Base-by-base conservation (phyloP, 1,140 invertebrate species). In the Anoplolepis gracilipes region DNA sequence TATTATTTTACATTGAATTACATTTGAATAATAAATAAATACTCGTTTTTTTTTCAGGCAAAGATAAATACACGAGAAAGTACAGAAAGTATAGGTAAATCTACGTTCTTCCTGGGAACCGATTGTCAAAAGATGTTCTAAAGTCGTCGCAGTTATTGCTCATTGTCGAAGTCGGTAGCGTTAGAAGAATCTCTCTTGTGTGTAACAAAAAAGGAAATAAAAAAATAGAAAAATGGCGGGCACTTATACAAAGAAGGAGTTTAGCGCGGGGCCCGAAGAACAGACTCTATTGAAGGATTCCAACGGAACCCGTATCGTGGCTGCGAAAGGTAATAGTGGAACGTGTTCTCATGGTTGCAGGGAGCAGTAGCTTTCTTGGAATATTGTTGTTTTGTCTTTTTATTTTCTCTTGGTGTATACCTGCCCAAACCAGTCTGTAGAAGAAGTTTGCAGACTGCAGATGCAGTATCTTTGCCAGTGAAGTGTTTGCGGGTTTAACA, bases 201-300 rank as follows among this genome's bases (percentile, higher is more conserved):
- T 2, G 1, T 39, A 69, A 69, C 19, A 3, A 16, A 57, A 79
- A 79, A 39, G 3, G 28, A 30, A 25, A 36, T 22, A 73, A 57
- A 22, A 39, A 76, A 39, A 13, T 13, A 62, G 53, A 86, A 91
- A 92, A 91, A 95, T 95, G 94, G 93, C 94, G 79, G 94, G 93
- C 59, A 94, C 91, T 59, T 95, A 95, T 73, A 94, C 93, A 59
- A 95, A 93, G 82, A 94, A 94, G 67, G 94, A 95, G 75, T 94
- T 92, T 73, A 85, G 90, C 46, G 62, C 87, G 22, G 94, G 93
- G 22, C 92, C 92, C 0, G 94, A 95, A 65, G 94, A 95, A 75
- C 93, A 95, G 57, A 95, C 93, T 3, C 91, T 94, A 13, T 84
- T 95, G 1, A 94, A 93, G 85, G 93, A 94, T 42, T 91, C 92